Evolutionary conservation across 2,113 vertebrate species (phyloP).

Genomic region (Proteles cristata): DNA sequence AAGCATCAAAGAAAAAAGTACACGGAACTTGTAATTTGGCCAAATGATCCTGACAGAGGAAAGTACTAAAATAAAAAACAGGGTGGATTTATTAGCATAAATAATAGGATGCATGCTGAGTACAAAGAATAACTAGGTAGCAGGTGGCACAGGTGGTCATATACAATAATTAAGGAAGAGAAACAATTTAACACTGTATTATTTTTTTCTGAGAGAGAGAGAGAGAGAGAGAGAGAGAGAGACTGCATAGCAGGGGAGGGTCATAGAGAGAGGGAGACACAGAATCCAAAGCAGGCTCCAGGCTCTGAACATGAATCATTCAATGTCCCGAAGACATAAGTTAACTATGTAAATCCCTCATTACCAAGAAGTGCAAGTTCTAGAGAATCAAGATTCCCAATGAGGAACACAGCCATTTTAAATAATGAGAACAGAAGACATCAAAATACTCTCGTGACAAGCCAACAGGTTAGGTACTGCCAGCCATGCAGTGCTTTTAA

Average conservation of each 20-base stretch:
- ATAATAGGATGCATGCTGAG: not conserved
- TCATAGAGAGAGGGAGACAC: no score
- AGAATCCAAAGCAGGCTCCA: no score
- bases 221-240: no score
- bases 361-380: not conserved
- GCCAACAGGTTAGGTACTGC: not conserved
- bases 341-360: not conserved
- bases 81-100: not conserved
- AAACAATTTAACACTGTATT: not conserved
- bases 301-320: not conserved
- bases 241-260: no score
- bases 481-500: not conserved
- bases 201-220: no score
- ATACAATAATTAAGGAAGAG: not conserved
- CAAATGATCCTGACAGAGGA: not conserved
- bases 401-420: not conserved
- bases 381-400: not conserved
- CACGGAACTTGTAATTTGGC: not conserved
- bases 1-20: conserved; percentile 2
- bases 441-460: conserved; percentile 9
- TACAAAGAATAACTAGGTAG: not conserved
- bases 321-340: not conserved
- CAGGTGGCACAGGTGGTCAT: not conserved
- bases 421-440: not conserved
- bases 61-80: not conserved